phyloP scores from a whole-genome alignment of 2,797 vertebrate species.

The Phaenicophaeus curvirostris region DNA sequence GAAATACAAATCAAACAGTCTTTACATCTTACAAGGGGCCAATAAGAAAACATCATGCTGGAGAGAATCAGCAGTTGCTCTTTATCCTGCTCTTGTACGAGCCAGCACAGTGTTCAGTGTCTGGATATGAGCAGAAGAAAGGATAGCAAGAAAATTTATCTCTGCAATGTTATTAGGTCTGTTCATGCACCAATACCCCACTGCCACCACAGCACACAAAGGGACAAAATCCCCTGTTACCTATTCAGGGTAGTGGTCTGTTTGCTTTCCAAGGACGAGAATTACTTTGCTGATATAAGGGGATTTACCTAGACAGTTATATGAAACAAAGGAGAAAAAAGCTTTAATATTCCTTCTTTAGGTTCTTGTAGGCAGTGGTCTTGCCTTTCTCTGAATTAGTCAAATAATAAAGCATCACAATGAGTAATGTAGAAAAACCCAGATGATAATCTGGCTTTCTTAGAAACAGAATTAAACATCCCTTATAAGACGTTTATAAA shows the following conservation, averaged over 20 bases:
- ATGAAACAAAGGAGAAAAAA: not conserved
- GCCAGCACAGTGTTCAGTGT: accelerated
- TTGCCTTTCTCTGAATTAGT: not conserved
- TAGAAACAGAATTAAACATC: not conserved
- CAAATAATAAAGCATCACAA: not conserved
- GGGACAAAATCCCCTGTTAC: not conserved
- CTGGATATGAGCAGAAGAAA: not conserved
- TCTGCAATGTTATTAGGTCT: not conserved
- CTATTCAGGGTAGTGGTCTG: accelerated
- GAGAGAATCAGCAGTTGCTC: not conserved
- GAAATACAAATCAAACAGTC: not conserved
- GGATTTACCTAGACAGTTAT: not conserved
- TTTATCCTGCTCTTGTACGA: not conserved
- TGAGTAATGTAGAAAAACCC: not conserved
- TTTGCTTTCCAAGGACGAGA: not conserved
- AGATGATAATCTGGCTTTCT: not conserved
- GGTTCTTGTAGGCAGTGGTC: not conserved
- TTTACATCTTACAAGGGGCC: not conserved
- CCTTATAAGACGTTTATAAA: not conserved
- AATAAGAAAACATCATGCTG: not conserved
- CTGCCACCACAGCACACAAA: not conserved
- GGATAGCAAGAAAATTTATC: not conserved
- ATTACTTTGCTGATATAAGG: not conserved
- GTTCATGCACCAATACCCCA: not conserved
- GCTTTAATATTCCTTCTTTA: not conserved